Evolutionary conservation across 2,888 invertebrate species (phyloP), one percentile per base, ranked within the genome.

Genomic region (Pollenia amentaria): DNA sequence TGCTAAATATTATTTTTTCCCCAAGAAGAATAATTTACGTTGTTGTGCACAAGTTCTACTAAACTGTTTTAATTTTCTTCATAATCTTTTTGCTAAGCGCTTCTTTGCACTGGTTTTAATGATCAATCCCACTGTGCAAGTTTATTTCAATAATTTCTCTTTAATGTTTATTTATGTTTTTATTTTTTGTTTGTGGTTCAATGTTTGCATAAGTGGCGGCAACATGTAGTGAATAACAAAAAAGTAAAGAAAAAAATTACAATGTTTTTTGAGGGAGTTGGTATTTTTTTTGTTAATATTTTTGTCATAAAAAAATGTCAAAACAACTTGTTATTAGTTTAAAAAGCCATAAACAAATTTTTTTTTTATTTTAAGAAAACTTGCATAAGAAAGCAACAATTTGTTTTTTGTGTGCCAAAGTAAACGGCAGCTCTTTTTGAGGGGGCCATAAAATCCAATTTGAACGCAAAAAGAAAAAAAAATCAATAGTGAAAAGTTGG

Each of bases 311-410:
- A 69, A n/a, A 81, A 73, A 14, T 75, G 57, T 62, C 75, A 69
- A 67, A 75, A 53, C 60, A 82, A 82, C 53, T 65, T 69, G 67
- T 69, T 75, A 60, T 75, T 60, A 67, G 75, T 69, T 67, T 18
- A 38, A 69, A 78, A 69, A 21, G 18, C 40, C 21, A 78, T 78
- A 78, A 75, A 53, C 16, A 6, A 10, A n/a, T 6, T 18, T 14
- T 29, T n/a, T n/a, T 29, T 29, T 6, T 29, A 29, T 29, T 4
- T 11, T 29, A 53, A 51, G 10, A n/a, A 53, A 8, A 53, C 29
- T 29, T 1, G 53, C 2, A 44, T 44, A 69, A 18, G 11, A 44
- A 75, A 40, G 4, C 60, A 51, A 62, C 46, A 69, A 16, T 62
- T 70, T 21, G 18, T 69, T 65, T 76, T 67, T 40, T 51, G 60